A percentile compares a stretch with the other conserved stretches of the same genome.
Evolutionary conservation across 2,888 invertebrate genomes (phyloP).

Genomic region (Polylopha cassiicola): DNA sequence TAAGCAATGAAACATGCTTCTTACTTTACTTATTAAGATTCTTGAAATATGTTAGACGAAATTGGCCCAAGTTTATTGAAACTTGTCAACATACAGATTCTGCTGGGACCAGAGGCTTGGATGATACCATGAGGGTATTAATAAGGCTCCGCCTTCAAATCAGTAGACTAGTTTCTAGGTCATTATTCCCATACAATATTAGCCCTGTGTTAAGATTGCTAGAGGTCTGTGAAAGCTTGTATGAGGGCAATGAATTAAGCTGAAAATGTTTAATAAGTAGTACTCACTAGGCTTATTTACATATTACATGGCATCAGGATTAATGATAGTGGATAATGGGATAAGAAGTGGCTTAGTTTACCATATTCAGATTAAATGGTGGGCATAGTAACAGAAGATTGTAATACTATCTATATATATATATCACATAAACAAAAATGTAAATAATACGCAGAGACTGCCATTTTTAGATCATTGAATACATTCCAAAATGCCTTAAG

Average conservation of each 20-base stretch:
- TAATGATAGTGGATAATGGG: neutral
- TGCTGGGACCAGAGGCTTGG: constrained; percentile 77
- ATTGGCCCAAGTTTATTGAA: constrained; percentile 89
- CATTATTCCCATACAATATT: constrained; percentile 93
- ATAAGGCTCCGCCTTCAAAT: constrained; percentile 88
- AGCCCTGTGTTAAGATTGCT: constrained; percentile 89
- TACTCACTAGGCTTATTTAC: neutral
- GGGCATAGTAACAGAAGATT: too few species aligned
- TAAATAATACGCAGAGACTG: constrained; percentile 18
- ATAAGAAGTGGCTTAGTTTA: too few species aligned
- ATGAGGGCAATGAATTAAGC: constrained; percentile 89
- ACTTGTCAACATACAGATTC: constrained; percentile 83
- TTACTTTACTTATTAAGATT: constrained; percentile 89
- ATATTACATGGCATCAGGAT: too few species aligned
- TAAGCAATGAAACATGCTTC: constrained; percentile 94
- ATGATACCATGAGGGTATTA: constrained; percentile 90
- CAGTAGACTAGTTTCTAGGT: constrained; percentile 87
- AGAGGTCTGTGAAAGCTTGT: constrained; percentile 89
- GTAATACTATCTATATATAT: too few species aligned
- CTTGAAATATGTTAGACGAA: constrained; percentile 88
- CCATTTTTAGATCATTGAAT: constrained; percentile 15
- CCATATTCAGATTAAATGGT: too few species aligned
- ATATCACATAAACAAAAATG: too few species aligned
- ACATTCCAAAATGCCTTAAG: constrained; percentile 23
- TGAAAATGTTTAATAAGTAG: constrained; percentile 51